Conservation (phyloP, 2,888 invertebrate species). For the Apoda limacodes region DNA sequence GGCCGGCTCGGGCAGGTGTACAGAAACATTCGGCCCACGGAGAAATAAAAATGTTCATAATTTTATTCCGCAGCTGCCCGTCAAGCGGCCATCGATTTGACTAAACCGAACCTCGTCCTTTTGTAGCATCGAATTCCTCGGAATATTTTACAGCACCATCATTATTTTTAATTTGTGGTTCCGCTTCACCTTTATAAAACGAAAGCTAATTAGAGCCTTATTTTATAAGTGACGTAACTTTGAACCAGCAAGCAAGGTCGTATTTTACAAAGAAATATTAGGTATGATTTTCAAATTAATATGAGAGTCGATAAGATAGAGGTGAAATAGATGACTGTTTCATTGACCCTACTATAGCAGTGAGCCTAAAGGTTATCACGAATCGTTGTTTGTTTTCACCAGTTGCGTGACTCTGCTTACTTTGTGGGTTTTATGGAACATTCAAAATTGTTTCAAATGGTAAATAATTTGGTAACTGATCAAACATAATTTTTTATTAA, state of each 20-base stretch:
- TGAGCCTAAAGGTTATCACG: not conserved
- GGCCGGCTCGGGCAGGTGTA: conserved; percentile 53
- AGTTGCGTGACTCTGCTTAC: conserved; percentile 6
- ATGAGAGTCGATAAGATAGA: not conserved
- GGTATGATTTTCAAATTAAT: not conserved
- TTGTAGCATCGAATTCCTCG: conserved; percentile 52
- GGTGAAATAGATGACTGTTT: not conserved
- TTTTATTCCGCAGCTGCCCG: conserved; percentile 66
- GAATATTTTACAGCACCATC: conserved; percentile 42
- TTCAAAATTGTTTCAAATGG: no score
- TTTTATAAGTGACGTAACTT: no score
- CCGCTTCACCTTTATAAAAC: conserved; percentile 28
- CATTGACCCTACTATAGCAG: not conserved
- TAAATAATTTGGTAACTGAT: no score
- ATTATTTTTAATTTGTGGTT: conserved; percentile 49
- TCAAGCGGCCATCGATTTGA: conserved; percentile 54
- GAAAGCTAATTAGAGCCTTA: conserved; percentile 32
- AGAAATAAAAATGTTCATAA: conserved; percentile 65
- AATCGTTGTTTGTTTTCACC: not conserved
- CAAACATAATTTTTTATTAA: no score
- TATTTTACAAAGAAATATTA: not conserved
- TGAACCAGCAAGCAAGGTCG: not conserved
- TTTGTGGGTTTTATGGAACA: conserved; percentile 2
- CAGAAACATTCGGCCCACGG: conserved; percentile 27
- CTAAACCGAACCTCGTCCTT: conserved; percentile 39